Evolutionary conservation across 2,797 vertebrate genomes (phyloP).

Genomic region (Gymnopithys bicolor): DNA sequence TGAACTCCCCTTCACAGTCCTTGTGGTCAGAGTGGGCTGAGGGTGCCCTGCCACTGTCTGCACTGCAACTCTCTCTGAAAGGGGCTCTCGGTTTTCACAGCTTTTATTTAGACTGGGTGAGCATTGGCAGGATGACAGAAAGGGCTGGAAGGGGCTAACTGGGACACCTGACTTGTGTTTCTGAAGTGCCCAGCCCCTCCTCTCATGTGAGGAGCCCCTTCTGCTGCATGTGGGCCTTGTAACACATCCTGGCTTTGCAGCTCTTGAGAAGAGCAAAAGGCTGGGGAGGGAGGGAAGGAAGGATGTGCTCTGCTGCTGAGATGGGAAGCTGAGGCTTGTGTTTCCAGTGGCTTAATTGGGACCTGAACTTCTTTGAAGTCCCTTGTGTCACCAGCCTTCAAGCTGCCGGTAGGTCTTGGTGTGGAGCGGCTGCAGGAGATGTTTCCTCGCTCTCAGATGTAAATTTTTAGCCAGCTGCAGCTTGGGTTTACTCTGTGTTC

Average conservation of each 20-base stretch:
- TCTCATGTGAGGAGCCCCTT: fast-evolving
- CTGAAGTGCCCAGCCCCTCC: not conserved
- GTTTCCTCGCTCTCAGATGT: not conserved
- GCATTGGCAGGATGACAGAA: not conserved
- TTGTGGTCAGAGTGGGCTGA: not conserved
- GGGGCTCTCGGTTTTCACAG: not conserved
- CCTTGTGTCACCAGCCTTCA: not conserved
- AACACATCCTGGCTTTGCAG: not conserved
- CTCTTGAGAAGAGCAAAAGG: not conserved
- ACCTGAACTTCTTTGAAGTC: not conserved
- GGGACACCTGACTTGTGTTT: not conserved
- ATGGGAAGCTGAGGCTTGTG: not conserved
- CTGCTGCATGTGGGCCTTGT: not conserved
- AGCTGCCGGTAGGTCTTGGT: fast-evolving
- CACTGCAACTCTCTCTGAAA: not conserved
- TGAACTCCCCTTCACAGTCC: not conserved
- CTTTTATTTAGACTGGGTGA: not conserved
- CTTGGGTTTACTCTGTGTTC: not conserved
- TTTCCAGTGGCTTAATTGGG: not conserved
- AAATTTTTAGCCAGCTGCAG: slow-evolving; percentile 2
- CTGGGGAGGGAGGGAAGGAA: not conserved
- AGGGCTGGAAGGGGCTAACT: too few species aligned
- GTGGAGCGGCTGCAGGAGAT: not conserved
- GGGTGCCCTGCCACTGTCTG: not conserved
- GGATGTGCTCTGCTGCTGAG: not conserved